Percentiles rank a stretch among this genome's conserved stretches.
Conservation (phyloP, 2,797 vertebrate genomes). For the Thunnus albacares region DNA sequence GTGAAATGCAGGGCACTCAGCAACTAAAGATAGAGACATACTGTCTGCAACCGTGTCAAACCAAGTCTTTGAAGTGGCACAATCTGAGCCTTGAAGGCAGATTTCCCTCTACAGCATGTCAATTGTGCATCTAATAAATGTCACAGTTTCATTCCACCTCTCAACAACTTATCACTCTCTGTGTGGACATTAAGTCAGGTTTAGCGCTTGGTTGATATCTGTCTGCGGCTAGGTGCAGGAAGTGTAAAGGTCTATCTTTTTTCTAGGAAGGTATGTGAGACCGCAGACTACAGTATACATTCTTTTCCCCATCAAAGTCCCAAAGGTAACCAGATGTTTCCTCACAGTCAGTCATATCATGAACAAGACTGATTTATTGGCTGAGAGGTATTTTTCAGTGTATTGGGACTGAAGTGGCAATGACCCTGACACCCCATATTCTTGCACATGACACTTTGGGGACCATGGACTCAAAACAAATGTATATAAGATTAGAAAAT, state of each 20-base stretch:
- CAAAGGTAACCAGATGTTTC: constrained; percentile 11
- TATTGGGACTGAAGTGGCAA: not conserved
- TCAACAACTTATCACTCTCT: constrained; percentile 26
- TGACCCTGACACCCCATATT: not conserved
- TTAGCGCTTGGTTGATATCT: constrained; percentile 29
- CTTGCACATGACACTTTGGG: not conserved
- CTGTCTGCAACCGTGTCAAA: not conserved
- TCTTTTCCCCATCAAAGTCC: not conserved
- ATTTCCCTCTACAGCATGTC: constrained; percentile 27
- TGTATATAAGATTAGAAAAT: not conserved
- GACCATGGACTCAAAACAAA: not conserved
- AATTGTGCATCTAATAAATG: constrained; percentile 25
- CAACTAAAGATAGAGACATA: not conserved
- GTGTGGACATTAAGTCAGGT: constrained; percentile 35
- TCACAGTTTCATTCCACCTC: constrained; percentile 22
- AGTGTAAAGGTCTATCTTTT: not conserved
- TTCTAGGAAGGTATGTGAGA: not conserved
- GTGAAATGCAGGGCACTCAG: constrained; percentile 1
- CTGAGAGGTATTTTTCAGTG: not conserved
- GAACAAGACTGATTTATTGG: not conserved
- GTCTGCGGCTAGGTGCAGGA: not conserved
- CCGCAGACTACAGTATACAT: not conserved
- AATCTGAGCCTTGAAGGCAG: constrained; percentile 23
- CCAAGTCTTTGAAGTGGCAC: constrained; percentile 49
- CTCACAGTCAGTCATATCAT: not conserved